phyloP scores from a whole-genome alignment of 2,113 vertebrate genomes.

The Heterochromis multidens region DNA sequence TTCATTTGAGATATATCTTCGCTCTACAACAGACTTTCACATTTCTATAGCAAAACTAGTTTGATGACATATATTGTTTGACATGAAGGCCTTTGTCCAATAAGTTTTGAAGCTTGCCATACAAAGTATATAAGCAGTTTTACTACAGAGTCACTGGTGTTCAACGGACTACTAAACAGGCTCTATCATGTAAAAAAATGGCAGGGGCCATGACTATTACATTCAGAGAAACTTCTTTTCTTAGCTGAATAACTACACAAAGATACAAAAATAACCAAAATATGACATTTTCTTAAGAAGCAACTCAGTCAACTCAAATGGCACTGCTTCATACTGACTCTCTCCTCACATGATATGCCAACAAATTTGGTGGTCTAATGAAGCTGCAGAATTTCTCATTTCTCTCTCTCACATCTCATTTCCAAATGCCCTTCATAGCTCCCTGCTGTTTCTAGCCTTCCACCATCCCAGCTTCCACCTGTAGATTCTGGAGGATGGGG shows the following conservation, averaged over 20 bases:
- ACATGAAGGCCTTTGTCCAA: neutral
- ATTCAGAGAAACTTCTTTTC: neutral
- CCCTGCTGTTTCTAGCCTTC: neutral
- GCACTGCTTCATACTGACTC: neutral
- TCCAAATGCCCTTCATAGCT: neutral
- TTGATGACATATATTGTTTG: neutral
- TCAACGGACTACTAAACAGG: conserved; percentile 1
- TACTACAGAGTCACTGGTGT: neutral
- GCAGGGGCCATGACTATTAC: too few relatives aligned
- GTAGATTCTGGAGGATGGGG: neutral
- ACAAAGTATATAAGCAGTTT: neutral
- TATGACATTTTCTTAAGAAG: neutral
- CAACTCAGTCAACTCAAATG: too few relatives aligned
- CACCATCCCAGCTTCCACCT: neutral
- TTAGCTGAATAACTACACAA: neutral
- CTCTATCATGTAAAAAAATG: neutral
- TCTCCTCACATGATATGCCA: neutral
- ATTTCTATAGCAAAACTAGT: neutral
- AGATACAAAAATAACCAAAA: neutral
- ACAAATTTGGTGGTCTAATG: neutral
- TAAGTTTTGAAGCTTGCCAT: neutral
- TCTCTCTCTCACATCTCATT: neutral
- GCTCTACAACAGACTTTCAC: too few relatives aligned
- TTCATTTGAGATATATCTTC: too few relatives aligned
- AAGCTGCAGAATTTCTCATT: neutral